phyloP scores from a whole-genome alignment of 2,888 invertebrate genomes.

The Drosophila tanythrix region DNA sequence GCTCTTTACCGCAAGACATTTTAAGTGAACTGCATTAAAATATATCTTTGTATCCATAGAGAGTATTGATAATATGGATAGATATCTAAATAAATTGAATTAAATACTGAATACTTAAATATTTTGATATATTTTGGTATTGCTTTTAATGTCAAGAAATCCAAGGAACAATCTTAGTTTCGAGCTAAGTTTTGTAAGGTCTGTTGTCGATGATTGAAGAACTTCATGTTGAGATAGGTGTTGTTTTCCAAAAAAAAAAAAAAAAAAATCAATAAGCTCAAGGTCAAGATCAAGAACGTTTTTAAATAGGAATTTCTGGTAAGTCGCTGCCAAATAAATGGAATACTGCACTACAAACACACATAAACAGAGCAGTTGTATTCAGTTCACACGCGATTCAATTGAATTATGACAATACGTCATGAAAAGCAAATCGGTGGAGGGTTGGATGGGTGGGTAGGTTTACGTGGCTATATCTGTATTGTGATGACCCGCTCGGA shows the following conservation, averaged over 20 bases:
- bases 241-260: background rate
- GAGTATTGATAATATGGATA: background rate
- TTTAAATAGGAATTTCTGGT: background rate
- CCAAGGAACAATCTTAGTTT: background rate
- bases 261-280: background rate
- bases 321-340: conserved; percentile 27
- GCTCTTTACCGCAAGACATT: no score
- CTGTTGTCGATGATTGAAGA: background rate
- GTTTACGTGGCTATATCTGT: background rate
- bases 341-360: conserved; percentile 7
- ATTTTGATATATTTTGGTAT: background rate
- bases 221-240: no score
- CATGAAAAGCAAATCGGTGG: no score
- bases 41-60: background rate
- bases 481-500: conserved; percentile 9
- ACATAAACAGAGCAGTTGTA: conserved; percentile 15
- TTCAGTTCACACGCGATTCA: conserved; percentile 62
- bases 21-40: background rate
- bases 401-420: conserved; percentile 25
- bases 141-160: background rate
- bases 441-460: no score
- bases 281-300: conserved; percentile 37
- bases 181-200: background rate
- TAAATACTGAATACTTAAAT: background rate
- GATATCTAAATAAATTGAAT: background rate